Evolutionary conservation across 2,797 vertebrate genomes (phyloP).

Genomic region (Arnoldichthys spilopterus): DNA sequence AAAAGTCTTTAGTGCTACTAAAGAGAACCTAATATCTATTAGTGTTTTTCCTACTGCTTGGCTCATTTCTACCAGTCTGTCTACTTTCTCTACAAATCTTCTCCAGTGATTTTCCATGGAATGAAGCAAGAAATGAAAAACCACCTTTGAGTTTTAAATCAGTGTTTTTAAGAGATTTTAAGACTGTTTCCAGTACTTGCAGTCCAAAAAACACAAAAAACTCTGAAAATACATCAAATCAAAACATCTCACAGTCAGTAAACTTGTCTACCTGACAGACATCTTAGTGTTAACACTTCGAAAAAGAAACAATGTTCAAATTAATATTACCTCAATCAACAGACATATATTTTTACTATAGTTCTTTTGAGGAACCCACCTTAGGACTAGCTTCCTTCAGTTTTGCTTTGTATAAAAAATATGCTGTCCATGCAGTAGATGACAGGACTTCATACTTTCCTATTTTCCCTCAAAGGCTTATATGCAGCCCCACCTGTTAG

Average conservation of each 20-base stretch:
- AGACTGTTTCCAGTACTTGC: background rate
- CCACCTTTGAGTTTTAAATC: conserved; percentile 7
- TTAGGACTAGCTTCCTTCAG: background rate
- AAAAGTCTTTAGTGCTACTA: background rate
- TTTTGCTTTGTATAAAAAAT: background rate
- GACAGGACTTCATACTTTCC: conserved; percentile 4
- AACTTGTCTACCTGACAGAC: too few relatives aligned
- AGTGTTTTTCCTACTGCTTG: background rate
- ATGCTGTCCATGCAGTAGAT: background rate
- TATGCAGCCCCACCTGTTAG: conserved; percentile 96
- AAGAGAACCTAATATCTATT: background rate
- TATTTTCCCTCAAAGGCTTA: conserved; percentile 83
- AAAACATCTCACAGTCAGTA: background rate
- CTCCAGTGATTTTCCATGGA: background rate
- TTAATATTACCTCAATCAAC: background rate
- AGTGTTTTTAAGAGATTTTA: background rate
- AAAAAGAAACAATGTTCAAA: background rate
- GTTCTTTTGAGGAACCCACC: background rate
- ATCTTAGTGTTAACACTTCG: background rate
- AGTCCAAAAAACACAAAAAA: background rate
- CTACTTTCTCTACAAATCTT: background rate
- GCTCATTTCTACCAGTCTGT: background rate
- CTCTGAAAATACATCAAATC: background rate
- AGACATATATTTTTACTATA: background rate
- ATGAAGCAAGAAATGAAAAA: background rate